Evolutionary conservation across 1,140 invertebrate genomes (phyloP).

Genomic region (Neodiprion fabricii): DNA sequence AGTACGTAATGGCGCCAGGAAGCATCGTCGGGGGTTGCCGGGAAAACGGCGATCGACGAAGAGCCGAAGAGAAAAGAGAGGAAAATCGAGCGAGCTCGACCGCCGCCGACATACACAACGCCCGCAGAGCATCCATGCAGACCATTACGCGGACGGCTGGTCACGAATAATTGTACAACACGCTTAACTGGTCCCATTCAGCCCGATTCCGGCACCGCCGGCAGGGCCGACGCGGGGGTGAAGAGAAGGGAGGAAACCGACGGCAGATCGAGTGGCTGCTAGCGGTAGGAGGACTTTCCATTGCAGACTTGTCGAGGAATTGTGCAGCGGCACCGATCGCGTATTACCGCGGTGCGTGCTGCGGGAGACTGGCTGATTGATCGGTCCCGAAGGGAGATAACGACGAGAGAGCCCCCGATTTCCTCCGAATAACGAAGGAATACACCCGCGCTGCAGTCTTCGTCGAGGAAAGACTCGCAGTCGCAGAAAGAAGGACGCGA

Average conservation of each 20-base stretch:
- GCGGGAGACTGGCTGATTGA: constrained; percentile 3
- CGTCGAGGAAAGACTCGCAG: not conserved
- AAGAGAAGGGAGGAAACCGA: constrained; percentile 27
- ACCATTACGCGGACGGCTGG: constrained; percentile 62
- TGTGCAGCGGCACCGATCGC: constrained; percentile 20
- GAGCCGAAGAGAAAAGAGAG: constrained; percentile 17
- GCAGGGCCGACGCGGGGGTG: not conserved
- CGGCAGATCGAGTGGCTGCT: constrained; percentile 33
- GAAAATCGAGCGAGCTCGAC: constrained; percentile 22
- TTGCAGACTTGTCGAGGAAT: constrained; percentile 36
- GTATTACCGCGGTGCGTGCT: constrained; percentile 19
- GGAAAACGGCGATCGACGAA: not conserved
- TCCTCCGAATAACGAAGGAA: not conserved
- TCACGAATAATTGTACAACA: constrained; percentile 63
- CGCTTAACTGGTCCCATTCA: constrained; percentile 64
- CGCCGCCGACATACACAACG: constrained; percentile 52
- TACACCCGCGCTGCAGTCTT: too few relatives aligned
- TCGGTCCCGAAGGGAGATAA: not conserved
- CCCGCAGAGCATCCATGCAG: constrained; percentile 57
- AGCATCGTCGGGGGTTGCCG: constrained; percentile 1
- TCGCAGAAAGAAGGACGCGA: not conserved
- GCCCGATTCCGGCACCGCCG: constrained; percentile 47
- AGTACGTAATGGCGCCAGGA: constrained; percentile 11
- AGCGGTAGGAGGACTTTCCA: constrained; percentile 38
- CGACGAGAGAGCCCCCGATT: not conserved